Evolutionary conservation across 2,888 invertebrate species (phyloP), one percentile per base, ranked within the genome.

Genomic region (Volucella inanis): DNA sequence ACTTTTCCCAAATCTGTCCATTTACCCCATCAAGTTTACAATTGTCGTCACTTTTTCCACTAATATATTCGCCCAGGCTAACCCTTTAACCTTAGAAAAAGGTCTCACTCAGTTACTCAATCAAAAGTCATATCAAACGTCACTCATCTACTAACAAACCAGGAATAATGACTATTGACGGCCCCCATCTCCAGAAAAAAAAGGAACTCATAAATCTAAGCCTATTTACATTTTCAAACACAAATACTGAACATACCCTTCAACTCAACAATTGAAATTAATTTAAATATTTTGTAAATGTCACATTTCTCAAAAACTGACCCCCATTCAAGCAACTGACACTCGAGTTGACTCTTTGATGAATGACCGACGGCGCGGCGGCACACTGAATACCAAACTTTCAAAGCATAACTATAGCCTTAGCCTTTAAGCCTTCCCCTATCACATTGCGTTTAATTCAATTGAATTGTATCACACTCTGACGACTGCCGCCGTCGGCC

Each of bases 271-370:
- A 85, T 85, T 85, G 52, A 81, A 64, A 62, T 57, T 77, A 81
- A 80, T 85, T 85, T 81, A 85, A 85, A 85, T 81, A 85, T 71
- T 71, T 45, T 67, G 41, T 68, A 54, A 71, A 57, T 83, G 57
- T 74, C 64, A 65, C 68, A 75, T 68, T 70, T 59, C 75, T n/a
- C 38, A 8, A 68, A 43, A 47, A 55, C 12, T 72, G 62, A 81
- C 85, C 81, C 67, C 67, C 81, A 85, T 85, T 43, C 81, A 57
- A 50, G 11, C 85, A 85, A 72, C 71, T 85, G 85, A 45, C 83
- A 74, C 50, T 31, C 54, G 31, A 49, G 67, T 31, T 59, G 15
- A 62, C 9, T 68, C 72, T 49, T 38, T 65, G 57, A 70, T 70
- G 79, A 64, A 57, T 68, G 55, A 52, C 57, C 47, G 74, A 39